phyloP scores from a whole-genome alignment of 2,113 vertebrate genomes.

The Corvus hawaiiensis region DNA sequence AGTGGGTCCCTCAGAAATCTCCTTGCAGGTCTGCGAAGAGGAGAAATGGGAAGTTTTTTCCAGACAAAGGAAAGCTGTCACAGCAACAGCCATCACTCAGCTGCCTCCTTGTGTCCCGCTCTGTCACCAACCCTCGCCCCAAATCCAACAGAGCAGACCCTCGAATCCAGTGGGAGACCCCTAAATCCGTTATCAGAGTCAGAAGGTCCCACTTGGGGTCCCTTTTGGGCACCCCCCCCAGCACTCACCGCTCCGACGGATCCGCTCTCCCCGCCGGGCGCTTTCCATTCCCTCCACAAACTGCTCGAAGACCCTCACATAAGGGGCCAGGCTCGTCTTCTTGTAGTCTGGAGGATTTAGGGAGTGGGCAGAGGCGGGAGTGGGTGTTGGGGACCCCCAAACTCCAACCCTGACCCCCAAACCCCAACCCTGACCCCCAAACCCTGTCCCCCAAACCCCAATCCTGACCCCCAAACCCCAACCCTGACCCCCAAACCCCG shows the following conservation, averaged over 20 bases:
- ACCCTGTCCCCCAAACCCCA: too few species aligned
- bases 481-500: too few species aligned
- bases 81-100: background rate
- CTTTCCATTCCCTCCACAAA: constrained; percentile 86
- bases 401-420: too few species aligned
- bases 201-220: background rate
- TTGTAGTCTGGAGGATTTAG: constrained; percentile 80
- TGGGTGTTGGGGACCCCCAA: too few species aligned
- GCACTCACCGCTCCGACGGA: constrained; percentile 81
- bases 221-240: fast-evolving
- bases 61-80: background rate
- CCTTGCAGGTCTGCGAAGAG: constrained; percentile 80
- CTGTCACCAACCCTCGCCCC: background rate
- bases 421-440: too few species aligned
- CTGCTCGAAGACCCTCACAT: constrained; percentile 84
- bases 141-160: background rate
- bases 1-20: constrained; percentile 71
- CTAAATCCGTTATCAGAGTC: background rate
- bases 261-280: constrained; percentile 79
- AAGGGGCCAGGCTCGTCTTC: constrained; percentile 87
- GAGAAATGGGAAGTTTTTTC: background rate
- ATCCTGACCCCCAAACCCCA: too few species aligned
- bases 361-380: background rate
- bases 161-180: background rate
- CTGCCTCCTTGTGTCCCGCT: background rate